Evolutionary conservation across 2,888 invertebrate genomes (phyloP).

Genomic region (Acleris sparsana): DNA sequence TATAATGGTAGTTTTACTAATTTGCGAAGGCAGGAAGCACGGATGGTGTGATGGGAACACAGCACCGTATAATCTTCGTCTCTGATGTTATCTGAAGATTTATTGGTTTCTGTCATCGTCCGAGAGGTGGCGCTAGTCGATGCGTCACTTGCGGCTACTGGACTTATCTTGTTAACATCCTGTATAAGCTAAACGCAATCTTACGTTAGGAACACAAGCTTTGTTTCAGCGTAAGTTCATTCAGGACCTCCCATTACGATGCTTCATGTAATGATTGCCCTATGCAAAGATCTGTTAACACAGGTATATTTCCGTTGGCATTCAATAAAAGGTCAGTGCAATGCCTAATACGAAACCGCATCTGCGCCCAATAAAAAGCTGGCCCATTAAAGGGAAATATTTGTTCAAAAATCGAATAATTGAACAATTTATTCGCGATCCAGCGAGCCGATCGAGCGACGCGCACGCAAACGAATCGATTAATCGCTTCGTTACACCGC

Average conservation of each 20-base stretch:
- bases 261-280: slow-evolving; percentile 16
- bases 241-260: slow-evolving; percentile 46
- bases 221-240: slow-evolving; percentile 24
- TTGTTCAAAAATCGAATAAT: slow-evolving; percentile 62
- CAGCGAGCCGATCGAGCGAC: slow-evolving; percentile 64
- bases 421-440: slow-evolving; percentile 61
- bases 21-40: slow-evolving; percentile 80
- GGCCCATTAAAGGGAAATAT: slow-evolving; percentile 53
- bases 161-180: slow-evolving; percentile 57
- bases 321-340: slow-evolving; percentile 32
- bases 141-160: slow-evolving; percentile 73
- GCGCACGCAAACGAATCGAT: slow-evolving; percentile 80
- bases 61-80: slow-evolving; percentile 79
- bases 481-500: slow-evolving; percentile 75
- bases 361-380: slow-evolving; percentile 51
- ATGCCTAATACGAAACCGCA: slow-evolving; percentile 38
- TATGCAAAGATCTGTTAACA: slow-evolving; percentile 1
- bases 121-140: slow-evolving; percentile 81
- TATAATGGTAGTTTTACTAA: slow-evolving; percentile 74
- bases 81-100: slow-evolving; percentile 82
- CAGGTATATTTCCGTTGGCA: slow-evolving; percentile 7
- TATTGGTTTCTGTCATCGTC: slow-evolving; percentile 79
- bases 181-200: slow-evolving; percentile 52
- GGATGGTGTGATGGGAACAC: slow-evolving; percentile 78
- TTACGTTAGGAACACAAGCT: slow-evolving; percentile 28